Percentiles rank a stretch among this genome's conserved stretches.
Conservation (phyloP, 2,113 vertebrate species). For the Myotis yumanensis region DNA sequence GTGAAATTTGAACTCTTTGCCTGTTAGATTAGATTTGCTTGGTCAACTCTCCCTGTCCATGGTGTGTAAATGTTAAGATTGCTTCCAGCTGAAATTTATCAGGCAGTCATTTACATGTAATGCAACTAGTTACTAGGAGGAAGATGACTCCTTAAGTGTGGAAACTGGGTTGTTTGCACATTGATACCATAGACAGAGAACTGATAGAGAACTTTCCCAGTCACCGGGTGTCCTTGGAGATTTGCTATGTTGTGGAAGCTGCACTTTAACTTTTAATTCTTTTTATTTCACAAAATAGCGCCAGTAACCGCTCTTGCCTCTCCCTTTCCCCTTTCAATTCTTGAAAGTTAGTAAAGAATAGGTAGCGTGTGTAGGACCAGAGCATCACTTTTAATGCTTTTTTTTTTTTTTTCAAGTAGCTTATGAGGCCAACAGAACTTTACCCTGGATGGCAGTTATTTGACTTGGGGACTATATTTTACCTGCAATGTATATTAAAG, state of each 20-base stretch:
- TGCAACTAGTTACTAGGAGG: background rate
- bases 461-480: slow-evolving; percentile 25
- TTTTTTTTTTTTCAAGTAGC: background rate
- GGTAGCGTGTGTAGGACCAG: background rate
- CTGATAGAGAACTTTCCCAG: background rate
- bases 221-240: slow-evolving; percentile 39
- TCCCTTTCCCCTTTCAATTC: background rate
- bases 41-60: background rate
- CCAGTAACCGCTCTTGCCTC: background rate
- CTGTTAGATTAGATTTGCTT: background rate
- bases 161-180: background rate
- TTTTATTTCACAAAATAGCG: slow-evolving; percentile 53
- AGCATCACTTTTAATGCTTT: background rate
- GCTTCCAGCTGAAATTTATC: background rate
- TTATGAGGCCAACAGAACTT: background rate
- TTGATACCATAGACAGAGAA: background rate
- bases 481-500: slow-evolving; percentile 37
- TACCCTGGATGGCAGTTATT: slow-evolving; percentile 33
- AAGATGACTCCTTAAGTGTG: background rate
- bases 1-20: background rate
- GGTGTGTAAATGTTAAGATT: background rate
- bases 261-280: slow-evolving; percentile 45
- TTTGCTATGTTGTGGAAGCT: slow-evolving; percentile 41
- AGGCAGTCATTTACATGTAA: background rate
- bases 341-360: slow-evolving; percentile 36